phyloP scores from a whole-genome alignment of 1,140 invertebrate species.

The Ctenoplectra terminalis region DNA sequence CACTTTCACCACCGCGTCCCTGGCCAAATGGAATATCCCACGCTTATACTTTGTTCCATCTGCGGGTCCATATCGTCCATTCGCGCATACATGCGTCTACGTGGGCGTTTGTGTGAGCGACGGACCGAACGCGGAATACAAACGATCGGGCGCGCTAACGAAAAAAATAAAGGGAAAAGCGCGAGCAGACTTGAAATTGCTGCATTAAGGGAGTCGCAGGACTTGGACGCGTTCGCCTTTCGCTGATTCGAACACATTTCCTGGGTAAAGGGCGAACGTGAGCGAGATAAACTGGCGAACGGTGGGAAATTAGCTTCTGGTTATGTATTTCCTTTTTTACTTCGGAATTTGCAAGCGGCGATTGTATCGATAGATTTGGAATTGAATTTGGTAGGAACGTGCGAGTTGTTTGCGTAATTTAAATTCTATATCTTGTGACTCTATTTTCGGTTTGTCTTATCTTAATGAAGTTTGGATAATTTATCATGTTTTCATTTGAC shows the following conservation, averaged over 20 bases:
- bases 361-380: neutral
- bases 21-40: conserved; percentile 54
- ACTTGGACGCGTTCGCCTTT: conserved; percentile 2
- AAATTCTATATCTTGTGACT: neutral
- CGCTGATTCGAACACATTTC: conserved; percentile 9
- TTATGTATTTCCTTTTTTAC: too few species aligned
- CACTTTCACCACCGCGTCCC: conserved; percentile 23
- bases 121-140: conserved; percentile 44
- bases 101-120: neutral
- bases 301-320: neutral
- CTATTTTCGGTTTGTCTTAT: neutral
- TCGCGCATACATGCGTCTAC: neutral
- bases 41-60: conserved; percentile 59
- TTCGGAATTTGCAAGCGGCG: neutral
- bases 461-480: neutral
- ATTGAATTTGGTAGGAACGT: neutral
- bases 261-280: neutral
- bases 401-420: too few species aligned
- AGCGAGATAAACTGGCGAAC: neutral
- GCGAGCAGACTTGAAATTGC: conserved; percentile 38
- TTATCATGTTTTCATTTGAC: neutral
- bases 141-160: conserved; percentile 41
- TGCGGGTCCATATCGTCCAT: conserved; percentile 38
- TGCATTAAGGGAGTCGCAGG: conserved; percentile 35
- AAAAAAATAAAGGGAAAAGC: conserved; percentile 12